Conservation (phyloP, 2,113 vertebrate species). For the Chaenocephalus aceratus region DNA sequence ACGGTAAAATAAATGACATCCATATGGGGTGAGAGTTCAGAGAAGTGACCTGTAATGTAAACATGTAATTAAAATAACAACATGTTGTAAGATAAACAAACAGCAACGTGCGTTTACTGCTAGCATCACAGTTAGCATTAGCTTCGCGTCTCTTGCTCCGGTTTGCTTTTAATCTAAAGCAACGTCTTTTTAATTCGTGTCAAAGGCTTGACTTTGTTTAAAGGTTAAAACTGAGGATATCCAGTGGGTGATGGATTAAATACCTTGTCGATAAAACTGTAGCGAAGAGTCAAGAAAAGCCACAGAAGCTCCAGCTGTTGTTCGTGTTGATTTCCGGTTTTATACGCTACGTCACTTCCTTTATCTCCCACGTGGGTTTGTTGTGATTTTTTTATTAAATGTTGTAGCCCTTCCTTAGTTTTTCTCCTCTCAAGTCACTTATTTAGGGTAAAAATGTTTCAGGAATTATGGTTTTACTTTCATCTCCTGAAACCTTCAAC, state of each 20-base stretch:
- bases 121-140: conserved; percentile 32
- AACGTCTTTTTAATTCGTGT: background rate
- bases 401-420: no score
- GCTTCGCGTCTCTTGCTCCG: background rate
- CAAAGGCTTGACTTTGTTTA: background rate
- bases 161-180: background rate
- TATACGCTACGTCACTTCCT: conserved; percentile 51
- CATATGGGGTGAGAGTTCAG: background rate
- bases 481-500: no score
- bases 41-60: background rate
- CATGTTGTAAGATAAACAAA: background rate
- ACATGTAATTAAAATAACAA: background rate
- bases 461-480: no score
- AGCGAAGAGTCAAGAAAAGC: background rate
- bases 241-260: background rate
- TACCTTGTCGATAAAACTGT: conserved; percentile 35
- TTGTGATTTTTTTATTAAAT: conserved; percentile 37
- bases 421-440: no score
- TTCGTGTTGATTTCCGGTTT: conserved; percentile 30
- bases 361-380: conserved; percentile 65
- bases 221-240: background rate
- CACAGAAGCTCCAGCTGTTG: background rate
- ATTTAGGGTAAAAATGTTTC: no score
- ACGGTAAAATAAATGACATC: fast-evolving
- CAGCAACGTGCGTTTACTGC: background rate